Evolutionary conservation across 2,797 vertebrate species (phyloP), one percentile per base, ranked within the genome.

Genomic region (Clarias platycephalus): DNA sequence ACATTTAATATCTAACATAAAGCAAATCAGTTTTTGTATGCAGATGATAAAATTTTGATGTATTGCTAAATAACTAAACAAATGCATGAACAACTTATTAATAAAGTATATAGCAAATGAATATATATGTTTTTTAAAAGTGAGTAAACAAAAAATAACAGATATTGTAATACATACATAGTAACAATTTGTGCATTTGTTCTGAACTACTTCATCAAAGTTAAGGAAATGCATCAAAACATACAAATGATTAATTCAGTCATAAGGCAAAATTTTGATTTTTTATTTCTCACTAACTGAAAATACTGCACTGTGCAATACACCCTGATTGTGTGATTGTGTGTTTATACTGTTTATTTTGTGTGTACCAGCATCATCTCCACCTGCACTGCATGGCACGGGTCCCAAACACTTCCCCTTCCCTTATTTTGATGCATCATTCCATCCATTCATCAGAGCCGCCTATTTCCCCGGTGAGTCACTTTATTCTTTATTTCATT

Each of bases 381-480:
- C 93, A 0, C 88, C 94, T 20, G 58, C 95, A 88, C 94, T 95
- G 13, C 96, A 96, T 86, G 94, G 89, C 71, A 84, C 95, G 71
- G 95, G 96, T 87, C 92, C 95, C 28, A 98, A 99, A 93, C 94
- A 95, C 20, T 96, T 98, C 89, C 94, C 96, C 53, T 93, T 98
- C 44, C 96, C 97, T 0, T 96, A 98, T 89, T 97, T 99, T 62
- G 97, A 98, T 64, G 95, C 95, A 49, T 95, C 95, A 67, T 96
- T 98, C 86, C 97, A 97, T 88, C 98, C 97, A n/a, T 97, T 98
- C 90, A 92, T 97, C 94, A 94, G 97, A 89, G 95, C 97, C 0
- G 96, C 97, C 0, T 98, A 96, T 87, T 97, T 98, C 86, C 96
- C 98, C 96, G 97, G 98, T 99, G 90, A 89, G 96, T 94, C 67